Evolutionary conservation across 2,113 vertebrate species (phyloP), one percentile per base, ranked within the genome.

Genomic region (Alces alces): DNA sequence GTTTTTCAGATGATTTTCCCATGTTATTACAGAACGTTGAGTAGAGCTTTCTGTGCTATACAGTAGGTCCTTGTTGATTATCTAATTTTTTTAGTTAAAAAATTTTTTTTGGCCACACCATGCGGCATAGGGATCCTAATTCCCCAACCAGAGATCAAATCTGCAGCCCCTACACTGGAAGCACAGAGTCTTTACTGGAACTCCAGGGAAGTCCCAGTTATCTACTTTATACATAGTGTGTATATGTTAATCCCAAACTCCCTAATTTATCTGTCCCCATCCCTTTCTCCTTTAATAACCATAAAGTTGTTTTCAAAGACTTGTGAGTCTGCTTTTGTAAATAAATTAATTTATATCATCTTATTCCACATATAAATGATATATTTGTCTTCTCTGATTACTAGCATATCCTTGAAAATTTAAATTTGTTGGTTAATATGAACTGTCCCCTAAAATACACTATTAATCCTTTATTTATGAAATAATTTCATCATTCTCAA

Each of bases 371-470:
- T 17, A 50, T 11, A 50, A 47, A 47, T 79, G 76, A 11, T 79
- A 50, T 50, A 47, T 50, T 30, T 79, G 28, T 79, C 45, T 79
- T 79, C 76, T 79, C 76, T 33, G 45, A 86, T 95, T 83, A 47
- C 33, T 90, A 86, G 89, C 21, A 43, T 91, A 52, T 84, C 89
- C 47, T 85, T 89, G 39, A 83, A 94, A 70, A 23, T 80, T 92
- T 70, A 57, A 94, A 91, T 96, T 95, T 96, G 15, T 89, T 88
- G 82, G 80, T 95, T 84, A 45, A 58, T 94, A 16, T 85, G 57
- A 93, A 70, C 96, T 76, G 0, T 36, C 21, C 7, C 45, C 36
- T 96, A 33, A 96, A 91, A 52, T 86, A 57, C 23, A 57, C 60
- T 61, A 83, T 13, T 30, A 47, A 52, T 89, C 23, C 61, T 86